Percentiles rank a stretch among this genome's conserved stretches.
These are phyloP conservation scores for Anomalospiza imberbis DNA, from an alignment of 2,797 vertebrate species.

Conservation along the genomic window DNA sequence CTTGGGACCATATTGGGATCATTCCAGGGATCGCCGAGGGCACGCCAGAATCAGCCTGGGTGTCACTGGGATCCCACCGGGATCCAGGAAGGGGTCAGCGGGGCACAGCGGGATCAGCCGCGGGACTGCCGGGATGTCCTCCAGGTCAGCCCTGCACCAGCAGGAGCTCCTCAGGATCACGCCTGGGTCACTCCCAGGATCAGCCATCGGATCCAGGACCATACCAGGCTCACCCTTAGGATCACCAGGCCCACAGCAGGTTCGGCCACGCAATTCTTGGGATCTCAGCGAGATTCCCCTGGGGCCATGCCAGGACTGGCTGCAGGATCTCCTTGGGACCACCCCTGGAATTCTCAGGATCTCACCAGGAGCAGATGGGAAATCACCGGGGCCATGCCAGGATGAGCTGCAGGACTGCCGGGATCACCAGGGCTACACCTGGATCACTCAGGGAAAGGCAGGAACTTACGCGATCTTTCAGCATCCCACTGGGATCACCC, in stretches of 20 bases:
- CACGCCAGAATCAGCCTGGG: not conserved
- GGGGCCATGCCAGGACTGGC: not conserved
- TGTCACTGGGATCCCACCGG: not conserved
- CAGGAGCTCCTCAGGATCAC: not conserved
- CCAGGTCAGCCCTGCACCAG: not conserved
- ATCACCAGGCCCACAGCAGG: too few relatives aligned
- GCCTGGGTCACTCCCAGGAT: not conserved
- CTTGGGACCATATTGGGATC: rapidly evolving
- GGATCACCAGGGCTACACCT: not conserved
- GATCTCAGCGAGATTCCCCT: not conserved
- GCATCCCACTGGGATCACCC: not conserved
- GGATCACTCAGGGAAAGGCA: not conserved
- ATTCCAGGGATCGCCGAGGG: rapidly evolving
- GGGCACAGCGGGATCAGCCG: not conserved
- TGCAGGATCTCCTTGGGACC: not conserved
- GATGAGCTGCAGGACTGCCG: not conserved
- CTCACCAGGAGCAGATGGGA: not conserved
- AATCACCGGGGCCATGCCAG: rapidly evolving
- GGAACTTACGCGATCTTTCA: not conserved
- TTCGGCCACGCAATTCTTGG: not conserved
- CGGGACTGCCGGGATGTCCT: not conserved
- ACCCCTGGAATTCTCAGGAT: not conserved
- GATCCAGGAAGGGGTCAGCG: not conserved
- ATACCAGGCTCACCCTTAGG: too few relatives aligned
- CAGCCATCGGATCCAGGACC: not conserved